Base-by-base conservation (phyloP, 1,140 invertebrate species). In the Cydia fagiglandana region DNA sequence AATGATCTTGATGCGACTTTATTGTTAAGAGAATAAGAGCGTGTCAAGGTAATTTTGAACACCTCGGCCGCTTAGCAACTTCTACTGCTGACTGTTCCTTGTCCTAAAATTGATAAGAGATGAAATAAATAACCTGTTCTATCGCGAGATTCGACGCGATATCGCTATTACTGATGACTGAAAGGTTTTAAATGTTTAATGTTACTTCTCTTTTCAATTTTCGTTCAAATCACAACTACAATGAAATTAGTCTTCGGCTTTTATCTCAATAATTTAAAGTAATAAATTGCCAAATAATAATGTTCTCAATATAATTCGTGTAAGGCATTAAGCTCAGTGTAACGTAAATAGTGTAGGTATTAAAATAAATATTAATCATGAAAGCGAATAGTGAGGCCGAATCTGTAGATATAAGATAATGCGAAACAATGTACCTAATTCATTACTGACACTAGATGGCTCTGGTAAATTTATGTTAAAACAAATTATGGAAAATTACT, bases 331-430 rank as follows among this genome's bases (percentile, higher is more conserved):
- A 38, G 75, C 75, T 78, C 73, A 73, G 45, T 76, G 24, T 75
- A 78, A 76, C 30, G 20, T 74, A 30, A 24, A 47, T 45, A 73
- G 2, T 7, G 73, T 73, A 74, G 45, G 20, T 74, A 56, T 74
- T 74, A 74, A 61, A 73, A 75, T 73, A 80, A 75, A 76, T 68
- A 77, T 78, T 77, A 81, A 83, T 86, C 79, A 86, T 91, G 89
- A 91, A 91, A 91, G 89, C 86, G 81, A 84, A 91, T 88, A 91
- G 89, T 91, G 89, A 91, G 89, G 80, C 79, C 80, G 87, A 83
- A 74, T 56, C 30, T 73, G 79, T 86, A 82, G 82, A 80, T 61
- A 17, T 70, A 70, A 70, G 66, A n/a, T 41, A 30, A 61, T 13
- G 61, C 30, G 56, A 64, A 74, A 41, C 17, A 64, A 17, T 64